Percentiles rank a stretch among this genome's conserved stretches.
Evolutionary conservation across 2,113 vertebrate genomes (phyloP).

Genomic region (Hydrolagus affinis): DNA sequence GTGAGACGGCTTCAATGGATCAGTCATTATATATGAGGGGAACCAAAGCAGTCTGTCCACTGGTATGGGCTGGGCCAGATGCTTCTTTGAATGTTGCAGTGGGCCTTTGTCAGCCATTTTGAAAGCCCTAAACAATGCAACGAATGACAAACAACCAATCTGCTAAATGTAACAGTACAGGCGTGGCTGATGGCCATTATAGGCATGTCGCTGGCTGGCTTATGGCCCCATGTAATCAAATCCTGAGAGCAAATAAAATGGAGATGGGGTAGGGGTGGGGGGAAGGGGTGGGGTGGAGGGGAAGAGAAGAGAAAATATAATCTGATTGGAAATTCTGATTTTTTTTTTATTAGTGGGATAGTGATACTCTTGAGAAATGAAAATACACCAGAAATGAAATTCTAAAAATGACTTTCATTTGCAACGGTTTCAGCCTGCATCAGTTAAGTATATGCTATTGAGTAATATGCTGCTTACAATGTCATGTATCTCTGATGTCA

Average conservation of each 20-base stretch:
- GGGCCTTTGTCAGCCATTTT: conserved; percentile 28
- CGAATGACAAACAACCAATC: conserved; percentile 14
- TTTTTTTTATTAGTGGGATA: not conserved
- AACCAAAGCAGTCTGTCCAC: not conserved
- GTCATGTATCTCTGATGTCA: not conserved
- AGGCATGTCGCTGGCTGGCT: conserved; percentile 12
- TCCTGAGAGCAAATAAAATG: not conserved
- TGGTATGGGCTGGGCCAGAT: conserved; percentile 25
- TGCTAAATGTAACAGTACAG: conserved; percentile 26
- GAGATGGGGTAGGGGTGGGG: no score
- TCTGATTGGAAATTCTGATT: not conserved
- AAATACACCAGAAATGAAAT: not conserved
- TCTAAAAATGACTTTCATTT: not conserved
- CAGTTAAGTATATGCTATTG: not conserved
- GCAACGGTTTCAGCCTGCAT: no score
- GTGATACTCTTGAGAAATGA: not conserved
- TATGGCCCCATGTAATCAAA: not conserved
- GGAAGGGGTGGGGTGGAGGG: no score
- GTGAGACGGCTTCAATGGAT: not conserved
- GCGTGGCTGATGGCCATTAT: conserved; percentile 30
- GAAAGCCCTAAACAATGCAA: conserved; percentile 23
- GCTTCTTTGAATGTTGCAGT: conserved; percentile 28
- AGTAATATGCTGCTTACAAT: no score
- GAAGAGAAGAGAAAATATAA: not conserved
- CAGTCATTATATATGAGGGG: not conserved